Evolutionary conservation across 1,140 invertebrate species (phyloP).

Genomic region (Bombus turneri): DNA sequence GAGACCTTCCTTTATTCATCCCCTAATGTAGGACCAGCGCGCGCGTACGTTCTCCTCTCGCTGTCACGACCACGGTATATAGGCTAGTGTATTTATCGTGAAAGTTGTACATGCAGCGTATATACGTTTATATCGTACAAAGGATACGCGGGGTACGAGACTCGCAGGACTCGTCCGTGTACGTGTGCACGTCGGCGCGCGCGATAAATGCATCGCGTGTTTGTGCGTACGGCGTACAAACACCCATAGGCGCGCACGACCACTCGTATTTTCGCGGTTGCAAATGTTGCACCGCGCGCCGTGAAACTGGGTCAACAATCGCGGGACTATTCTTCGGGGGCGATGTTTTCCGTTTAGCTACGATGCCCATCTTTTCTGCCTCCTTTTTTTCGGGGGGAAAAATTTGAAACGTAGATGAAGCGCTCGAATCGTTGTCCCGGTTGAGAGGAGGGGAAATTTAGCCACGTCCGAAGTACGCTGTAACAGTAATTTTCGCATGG

Average conservation of each 20-base stretch:
- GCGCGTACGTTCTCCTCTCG: slow-evolving; percentile 48
- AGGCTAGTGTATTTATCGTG: slow-evolving; percentile 59
- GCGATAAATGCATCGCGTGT: neutral
- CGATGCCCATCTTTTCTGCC: neutral
- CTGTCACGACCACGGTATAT: slow-evolving; percentile 49
- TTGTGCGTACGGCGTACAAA: slow-evolving; percentile 10
- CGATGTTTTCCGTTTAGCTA: neutral
- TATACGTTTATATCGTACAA: neutral
- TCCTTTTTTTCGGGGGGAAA: too few species aligned
- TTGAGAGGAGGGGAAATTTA: neutral
- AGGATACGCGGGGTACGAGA: neutral
- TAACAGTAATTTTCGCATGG: too few species aligned
- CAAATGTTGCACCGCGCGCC: slow-evolving; percentile 23
- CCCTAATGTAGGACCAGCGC: slow-evolving; percentile 64
- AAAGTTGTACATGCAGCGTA: slow-evolving; percentile 18
- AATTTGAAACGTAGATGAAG: neutral
- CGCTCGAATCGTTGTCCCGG: neutral
- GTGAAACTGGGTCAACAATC: slow-evolving; percentile 27
- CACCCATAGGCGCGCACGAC: neutral
- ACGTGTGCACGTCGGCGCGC: too few species aligned
- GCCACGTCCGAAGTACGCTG: too few species aligned
- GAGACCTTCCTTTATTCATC: slow-evolving; percentile 75
- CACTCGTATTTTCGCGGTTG: slow-evolving; percentile 35
- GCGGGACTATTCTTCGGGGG: neutral
- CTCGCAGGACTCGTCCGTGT: neutral